phyloP scores from a whole-genome alignment of 2,113 vertebrate species.

The Apaloderma vittatum region DNA sequence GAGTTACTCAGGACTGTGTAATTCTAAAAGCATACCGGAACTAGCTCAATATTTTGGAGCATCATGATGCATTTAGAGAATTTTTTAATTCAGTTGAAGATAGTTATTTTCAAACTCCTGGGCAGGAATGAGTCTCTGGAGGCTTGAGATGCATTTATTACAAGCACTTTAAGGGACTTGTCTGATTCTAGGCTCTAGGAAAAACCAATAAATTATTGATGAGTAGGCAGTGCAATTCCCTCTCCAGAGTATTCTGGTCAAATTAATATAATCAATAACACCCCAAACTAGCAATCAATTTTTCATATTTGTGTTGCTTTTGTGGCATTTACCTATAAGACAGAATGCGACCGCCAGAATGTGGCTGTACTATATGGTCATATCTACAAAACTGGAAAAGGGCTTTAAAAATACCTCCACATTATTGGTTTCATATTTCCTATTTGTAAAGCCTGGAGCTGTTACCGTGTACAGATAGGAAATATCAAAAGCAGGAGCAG shows the following conservation, averaged over 20 bases:
- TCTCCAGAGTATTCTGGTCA: constrained; percentile 52
- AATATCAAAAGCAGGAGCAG: background rate
- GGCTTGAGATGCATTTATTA: constrained; percentile 45
- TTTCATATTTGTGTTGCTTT: constrained; percentile 36
- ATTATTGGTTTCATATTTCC: background rate
- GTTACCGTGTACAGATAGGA: background rate
- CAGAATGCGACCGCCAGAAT: background rate
- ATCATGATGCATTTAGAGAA: background rate
- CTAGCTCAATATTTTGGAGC: constrained; percentile 11
- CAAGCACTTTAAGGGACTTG: constrained; percentile 25
- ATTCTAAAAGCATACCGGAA: background rate
- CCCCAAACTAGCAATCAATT: background rate
- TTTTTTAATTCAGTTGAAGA: constrained; percentile 38
- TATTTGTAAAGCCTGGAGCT: background rate
- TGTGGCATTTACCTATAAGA: background rate
- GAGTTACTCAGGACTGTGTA: background rate
- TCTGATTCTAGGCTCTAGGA: background rate
- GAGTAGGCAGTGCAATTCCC: constrained; percentile 43
- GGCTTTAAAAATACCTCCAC: background rate
- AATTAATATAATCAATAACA: constrained; percentile 53
- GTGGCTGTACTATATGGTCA: background rate
- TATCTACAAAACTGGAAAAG: background rate
- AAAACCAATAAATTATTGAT: constrained; percentile 49
- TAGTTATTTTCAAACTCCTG: constrained; percentile 21
- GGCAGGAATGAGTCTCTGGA: constrained; percentile 35